A percentile compares a stretch with the other conserved stretches of the same genome.
These are phyloP conservation scores for Drosophila austrosaltans DNA, from an alignment of 2,888 invertebrate genomes.

Conservation along the genomic window DNA sequence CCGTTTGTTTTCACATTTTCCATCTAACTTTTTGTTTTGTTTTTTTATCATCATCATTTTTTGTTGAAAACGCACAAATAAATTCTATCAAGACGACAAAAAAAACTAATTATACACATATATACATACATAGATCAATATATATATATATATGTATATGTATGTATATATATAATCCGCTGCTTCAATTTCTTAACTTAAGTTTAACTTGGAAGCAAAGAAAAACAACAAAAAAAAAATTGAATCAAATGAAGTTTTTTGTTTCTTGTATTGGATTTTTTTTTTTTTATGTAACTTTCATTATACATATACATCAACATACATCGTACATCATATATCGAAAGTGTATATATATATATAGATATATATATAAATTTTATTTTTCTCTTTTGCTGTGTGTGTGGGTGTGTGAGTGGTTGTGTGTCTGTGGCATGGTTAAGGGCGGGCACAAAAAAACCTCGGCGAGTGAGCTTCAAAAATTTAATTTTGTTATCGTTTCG, in stretches of 20 bases:
- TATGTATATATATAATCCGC: slow-evolving; percentile 1
- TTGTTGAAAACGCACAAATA: slow-evolving; percentile 59
- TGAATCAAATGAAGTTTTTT: slow-evolving; percentile 59
- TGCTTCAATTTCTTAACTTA: slow-evolving; percentile 57
- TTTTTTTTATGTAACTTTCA: slow-evolving; percentile 51
- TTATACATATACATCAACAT: slow-evolving; percentile 48
- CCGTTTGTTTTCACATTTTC: not conserved
- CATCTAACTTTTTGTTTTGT: not conserved
- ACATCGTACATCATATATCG: slow-evolving; percentile 3
- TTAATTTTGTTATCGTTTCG: slow-evolving; percentile 26
- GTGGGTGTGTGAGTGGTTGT: not conserved
- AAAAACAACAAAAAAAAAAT: slow-evolving; percentile 56
- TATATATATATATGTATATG: slow-evolving; percentile 19
- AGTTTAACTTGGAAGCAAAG: slow-evolving; percentile 69
- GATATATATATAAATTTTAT: slow-evolving; percentile 24
- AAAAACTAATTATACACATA: slow-evolving; percentile 57
- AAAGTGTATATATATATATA: slow-evolving; percentile 15
- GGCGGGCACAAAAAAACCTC: slow-evolving; percentile 55
- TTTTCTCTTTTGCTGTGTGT: slow-evolving; percentile 20
- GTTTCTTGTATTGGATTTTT: slow-evolving; percentile 35
- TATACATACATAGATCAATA: slow-evolving; percentile 35
- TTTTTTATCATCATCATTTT: slow-evolving; percentile 17
- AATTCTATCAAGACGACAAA: slow-evolving; percentile 49
- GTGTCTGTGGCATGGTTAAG: not conserved
- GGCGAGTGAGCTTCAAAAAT: slow-evolving; percentile 66